A percentile compares a stretch with the other conserved stretches of the same genome.
Conservation (phyloP, 2,797 vertebrate species). For the Pangasius krempfi region DNA sequence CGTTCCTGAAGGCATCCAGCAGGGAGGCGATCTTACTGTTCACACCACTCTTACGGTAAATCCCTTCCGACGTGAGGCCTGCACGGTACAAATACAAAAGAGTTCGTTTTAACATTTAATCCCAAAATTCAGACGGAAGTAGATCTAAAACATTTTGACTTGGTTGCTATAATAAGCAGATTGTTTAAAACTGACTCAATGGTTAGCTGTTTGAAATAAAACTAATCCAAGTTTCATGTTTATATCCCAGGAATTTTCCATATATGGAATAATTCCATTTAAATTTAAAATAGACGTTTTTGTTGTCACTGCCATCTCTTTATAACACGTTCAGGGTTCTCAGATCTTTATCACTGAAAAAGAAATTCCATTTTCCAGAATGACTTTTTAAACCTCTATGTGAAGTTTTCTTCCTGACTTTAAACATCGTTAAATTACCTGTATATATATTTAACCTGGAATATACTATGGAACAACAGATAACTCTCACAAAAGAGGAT, state of each 20-base stretch:
- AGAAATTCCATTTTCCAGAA: neutral
- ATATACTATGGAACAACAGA: too few relatives aligned
- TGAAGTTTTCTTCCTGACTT: neutral
- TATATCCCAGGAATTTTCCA: neutral
- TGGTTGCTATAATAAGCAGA: neutral
- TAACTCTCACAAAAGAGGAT: too few relatives aligned
- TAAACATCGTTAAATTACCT: too few relatives aligned
- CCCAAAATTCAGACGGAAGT: neutral
- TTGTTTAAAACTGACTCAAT: neutral
- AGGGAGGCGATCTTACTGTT: slow-evolving; percentile 86
- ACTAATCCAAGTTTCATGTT: neutral
- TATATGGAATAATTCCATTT: too few relatives aligned
- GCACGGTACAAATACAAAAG: neutral
- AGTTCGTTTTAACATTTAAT: neutral
- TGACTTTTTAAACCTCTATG: too few relatives aligned
- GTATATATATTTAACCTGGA: too few relatives aligned
- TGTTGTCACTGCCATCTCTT: neutral
- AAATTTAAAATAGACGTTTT: neutral
- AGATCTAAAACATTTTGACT: neutral
- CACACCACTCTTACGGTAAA: slow-evolving; percentile 94
- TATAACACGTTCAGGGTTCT: neutral
- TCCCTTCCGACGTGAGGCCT: slow-evolving; percentile 92
- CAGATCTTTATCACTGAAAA: neutral
- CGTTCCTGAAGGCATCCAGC: slow-evolving; percentile 80
- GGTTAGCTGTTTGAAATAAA: neutral